Evolutionary conservation across 2,888 invertebrate species (phyloP).

Genomic region (Xestia xanthographa): DNA sequence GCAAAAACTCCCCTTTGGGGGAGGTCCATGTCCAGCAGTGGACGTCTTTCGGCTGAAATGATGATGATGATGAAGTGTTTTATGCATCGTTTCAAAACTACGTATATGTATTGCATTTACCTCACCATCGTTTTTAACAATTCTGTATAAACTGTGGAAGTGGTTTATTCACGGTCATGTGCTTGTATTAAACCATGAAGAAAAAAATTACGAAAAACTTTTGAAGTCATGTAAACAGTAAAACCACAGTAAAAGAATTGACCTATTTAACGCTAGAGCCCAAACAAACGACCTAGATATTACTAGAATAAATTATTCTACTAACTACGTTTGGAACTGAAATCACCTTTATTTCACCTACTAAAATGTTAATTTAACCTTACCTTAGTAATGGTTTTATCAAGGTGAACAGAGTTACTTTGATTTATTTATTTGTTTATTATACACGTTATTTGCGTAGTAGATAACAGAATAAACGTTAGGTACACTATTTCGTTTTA

Average conservation of each 20-base stretch:
- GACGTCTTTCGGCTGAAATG: too few relatives aligned
- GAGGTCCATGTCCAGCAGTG: too few relatives aligned
- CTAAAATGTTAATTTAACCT: not conserved
- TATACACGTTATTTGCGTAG: not conserved
- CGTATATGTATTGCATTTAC: too few relatives aligned
- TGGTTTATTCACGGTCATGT: too few relatives aligned
- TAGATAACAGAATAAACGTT: not conserved
- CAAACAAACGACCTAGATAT: not conserved
- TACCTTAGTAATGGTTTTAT: not conserved
- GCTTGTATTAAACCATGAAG: not conserved
- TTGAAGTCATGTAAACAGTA: not conserved
- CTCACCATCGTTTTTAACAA: not conserved
- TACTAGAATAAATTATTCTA: not conserved
- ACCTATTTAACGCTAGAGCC: not conserved
- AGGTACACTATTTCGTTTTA: too few relatives aligned
- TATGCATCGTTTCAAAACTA: too few relatives aligned
- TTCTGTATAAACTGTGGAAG: not conserved
- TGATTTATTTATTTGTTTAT: not conserved
- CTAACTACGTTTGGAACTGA: not conserved
- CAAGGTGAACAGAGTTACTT: not conserved
- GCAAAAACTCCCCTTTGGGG: too few relatives aligned
- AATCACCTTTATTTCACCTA: conserved; percentile 1
- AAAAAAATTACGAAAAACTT: not conserved
- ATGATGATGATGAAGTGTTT: too few relatives aligned
- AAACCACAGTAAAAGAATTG: not conserved